Evolutionary conservation across 2,888 invertebrate species (phyloP), one percentile per base, ranked within the genome.

Genomic region (Helicoverpa assulta): DNA sequence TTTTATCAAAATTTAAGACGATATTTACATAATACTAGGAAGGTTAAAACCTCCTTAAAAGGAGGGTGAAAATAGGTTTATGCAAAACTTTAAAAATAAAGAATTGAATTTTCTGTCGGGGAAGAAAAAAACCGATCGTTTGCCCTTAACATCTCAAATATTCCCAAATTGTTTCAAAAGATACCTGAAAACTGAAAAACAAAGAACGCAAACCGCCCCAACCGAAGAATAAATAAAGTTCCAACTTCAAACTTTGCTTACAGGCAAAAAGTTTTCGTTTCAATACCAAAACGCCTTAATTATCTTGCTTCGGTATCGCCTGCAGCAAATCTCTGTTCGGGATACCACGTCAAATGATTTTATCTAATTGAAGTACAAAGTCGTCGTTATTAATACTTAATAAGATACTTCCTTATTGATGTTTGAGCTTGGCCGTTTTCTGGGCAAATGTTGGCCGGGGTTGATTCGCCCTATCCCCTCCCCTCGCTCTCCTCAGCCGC

Each of bases 371-470:
- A 84, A 86, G 85, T 85, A 87, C 85, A 88, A 88, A 89, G 85
- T 86, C 82, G 80, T 73, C 82, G 85, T 87, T 87, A 88, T 89
- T 88, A 88, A 90, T 88, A 85, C 86, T 89, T 89, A 88, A 90
- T 88, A 87, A 88, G 85, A 85, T 89, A 86, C 88, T 90, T 93
- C 90, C 90, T 89, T 89, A 91, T 90, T 88, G 87, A 91, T 90
- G 88, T 89, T 90, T 86, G 87, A 89, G 89, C 87, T 88, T 86
- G 88, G 87, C 83, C 87, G 88, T 88, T 83, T 90, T 88, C 89
- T 90, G 89, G 88, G 89, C 87, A 90, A 92, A 90, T 88, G 91
- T 88, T 90, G 86, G 89, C 86, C 85, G 88, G 90, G 92, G 92
- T 91, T 91, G 91, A 86, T 90, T 90, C 82, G 85, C 88, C 88